Evolutionary conservation across 2,797 vertebrate genomes (phyloP).

Genomic region (Poeciliopsis gracilis): DNA sequence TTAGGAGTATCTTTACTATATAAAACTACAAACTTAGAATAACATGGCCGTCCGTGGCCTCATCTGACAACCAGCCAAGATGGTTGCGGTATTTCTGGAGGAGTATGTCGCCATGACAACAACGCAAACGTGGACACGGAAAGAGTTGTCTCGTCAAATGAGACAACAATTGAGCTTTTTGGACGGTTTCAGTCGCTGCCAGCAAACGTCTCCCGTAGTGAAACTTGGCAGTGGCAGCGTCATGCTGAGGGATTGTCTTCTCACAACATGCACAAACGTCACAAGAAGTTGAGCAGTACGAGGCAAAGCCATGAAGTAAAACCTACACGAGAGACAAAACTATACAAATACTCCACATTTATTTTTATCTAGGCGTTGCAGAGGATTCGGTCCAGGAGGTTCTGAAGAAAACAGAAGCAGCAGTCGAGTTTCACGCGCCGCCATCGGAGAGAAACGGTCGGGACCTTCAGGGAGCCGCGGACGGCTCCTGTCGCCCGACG

Average conservation of each 20-base stretch:
- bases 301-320: not conserved
- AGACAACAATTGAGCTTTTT: not conserved
- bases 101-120: not conserved
- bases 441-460: constrained; percentile 21
- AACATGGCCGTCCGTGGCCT: not conserved
- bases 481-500: constrained; percentile 35
- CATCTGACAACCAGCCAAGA: not conserved
- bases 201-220: not conserved
- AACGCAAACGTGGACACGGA: not conserved
- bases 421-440: not conserved
- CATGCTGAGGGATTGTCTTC: not conserved
- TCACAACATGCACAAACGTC: not conserved
- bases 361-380: constrained; percentile 39
- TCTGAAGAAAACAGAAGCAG: constrained; percentile 43
- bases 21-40: not conserved
- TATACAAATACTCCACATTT: not conserved
- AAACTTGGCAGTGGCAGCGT: not conserved
- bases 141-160: not conserved
- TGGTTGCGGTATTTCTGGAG: not conserved
- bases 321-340: not conserved
- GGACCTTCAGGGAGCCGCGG: constrained; percentile 9
- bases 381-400: constrained; percentile 41
- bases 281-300: not conserved
- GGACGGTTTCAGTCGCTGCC: not conserved
- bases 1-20: too few relatives aligned